Conservation (phyloP, 92 coral and sea anemone genomes). For the Meandrina meandrites region DNA sequence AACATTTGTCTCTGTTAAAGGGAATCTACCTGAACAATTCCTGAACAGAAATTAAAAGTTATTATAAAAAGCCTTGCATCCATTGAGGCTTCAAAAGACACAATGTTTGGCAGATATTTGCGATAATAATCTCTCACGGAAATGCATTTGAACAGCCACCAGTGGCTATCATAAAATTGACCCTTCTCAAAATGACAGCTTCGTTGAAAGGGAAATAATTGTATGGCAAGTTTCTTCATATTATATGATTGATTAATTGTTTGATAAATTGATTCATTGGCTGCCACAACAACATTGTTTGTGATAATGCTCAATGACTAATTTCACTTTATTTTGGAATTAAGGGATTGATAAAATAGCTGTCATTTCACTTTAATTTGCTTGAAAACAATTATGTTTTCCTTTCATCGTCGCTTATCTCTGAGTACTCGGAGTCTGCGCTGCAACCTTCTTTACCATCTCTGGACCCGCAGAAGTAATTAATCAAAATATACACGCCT, state of each 20-base stretch:
- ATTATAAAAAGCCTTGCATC: not conserved
- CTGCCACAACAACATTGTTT: not conserved
- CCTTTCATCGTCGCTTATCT: constrained; percentile 34
- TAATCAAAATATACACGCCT: constrained; percentile 81
- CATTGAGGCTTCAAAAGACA: not conserved
- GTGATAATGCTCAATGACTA: not conserved
- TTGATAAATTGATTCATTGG: too few species aligned
- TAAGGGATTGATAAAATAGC: not conserved
- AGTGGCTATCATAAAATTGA: not conserved
- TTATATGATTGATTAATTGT: too few species aligned
- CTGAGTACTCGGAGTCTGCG: constrained; percentile 46
- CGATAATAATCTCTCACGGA: not conserved
- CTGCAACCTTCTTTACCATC: constrained; percentile 53
- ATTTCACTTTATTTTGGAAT: not conserved
- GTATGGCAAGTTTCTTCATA: not conserved
- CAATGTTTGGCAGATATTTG: not conserved
- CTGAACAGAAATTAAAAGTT: not conserved
- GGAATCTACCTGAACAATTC: too few species aligned
- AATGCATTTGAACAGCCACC: not conserved
- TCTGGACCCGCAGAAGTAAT: constrained; percentile 77
- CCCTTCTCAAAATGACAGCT: not conserved
- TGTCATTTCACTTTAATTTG: not conserved
- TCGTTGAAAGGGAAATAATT: not conserved
- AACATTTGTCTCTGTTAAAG: too few species aligned
- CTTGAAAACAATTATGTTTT: not conserved